Evolutionary conservation across 1,140 invertebrate genomes (phyloP).

Genomic region (Armadillidium nasatum): DNA sequence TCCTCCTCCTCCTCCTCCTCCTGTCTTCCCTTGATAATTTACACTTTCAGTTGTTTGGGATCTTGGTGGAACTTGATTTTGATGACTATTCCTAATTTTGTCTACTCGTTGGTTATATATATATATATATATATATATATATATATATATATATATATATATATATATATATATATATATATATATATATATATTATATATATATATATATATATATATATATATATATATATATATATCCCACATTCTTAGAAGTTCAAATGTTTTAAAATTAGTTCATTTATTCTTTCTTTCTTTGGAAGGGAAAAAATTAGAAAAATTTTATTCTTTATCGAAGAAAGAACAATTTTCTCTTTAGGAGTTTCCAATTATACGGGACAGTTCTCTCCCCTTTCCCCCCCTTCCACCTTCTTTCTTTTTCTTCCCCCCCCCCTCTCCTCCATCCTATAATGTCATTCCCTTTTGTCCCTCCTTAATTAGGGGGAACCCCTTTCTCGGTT

Average conservation of each 20-base stretch:
- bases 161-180: too few relatives aligned
- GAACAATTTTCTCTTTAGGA: constrained; percentile 11
- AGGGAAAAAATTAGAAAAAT: background rate
- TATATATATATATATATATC: background rate
- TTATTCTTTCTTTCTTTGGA: too few relatives aligned
- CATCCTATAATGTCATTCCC: background rate
- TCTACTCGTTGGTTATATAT: too few relatives aligned
- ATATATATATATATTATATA: background rate
- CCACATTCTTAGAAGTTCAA: background rate
- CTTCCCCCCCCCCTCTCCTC: background rate
- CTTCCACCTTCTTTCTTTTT: background rate
- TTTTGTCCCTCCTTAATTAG: background rate
- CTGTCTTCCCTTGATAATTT: background rate
- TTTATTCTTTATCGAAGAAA: background rate
- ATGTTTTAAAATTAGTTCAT: background rate
- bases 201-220: constrained; percentile 10
- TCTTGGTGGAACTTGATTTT: too few relatives aligned
- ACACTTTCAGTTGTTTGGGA: too few relatives aligned
- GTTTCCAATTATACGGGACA: background rate
- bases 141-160: too few relatives aligned
- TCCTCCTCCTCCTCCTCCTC: background rate
- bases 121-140: too few relatives aligned
- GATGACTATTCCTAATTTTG: too few relatives aligned
- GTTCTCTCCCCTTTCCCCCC: too few relatives aligned
- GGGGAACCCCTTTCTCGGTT: background rate